Evolutionary conservation across 2,797 vertebrate species (phyloP).

Genomic region (Gymnoscopelus microlampas): DNA sequence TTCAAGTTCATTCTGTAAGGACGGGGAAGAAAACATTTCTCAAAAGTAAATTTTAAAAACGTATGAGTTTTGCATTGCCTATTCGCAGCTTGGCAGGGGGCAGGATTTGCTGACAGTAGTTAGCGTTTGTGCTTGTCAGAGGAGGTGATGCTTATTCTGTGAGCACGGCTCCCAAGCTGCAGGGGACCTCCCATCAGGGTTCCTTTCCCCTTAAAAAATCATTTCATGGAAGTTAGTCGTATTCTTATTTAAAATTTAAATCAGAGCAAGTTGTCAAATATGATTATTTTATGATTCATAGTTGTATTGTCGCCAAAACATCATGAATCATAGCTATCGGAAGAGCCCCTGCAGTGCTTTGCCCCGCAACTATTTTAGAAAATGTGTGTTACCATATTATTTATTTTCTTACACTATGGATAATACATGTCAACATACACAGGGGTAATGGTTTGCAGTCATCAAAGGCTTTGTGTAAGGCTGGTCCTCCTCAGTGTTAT

Average conservation of each 20-base stretch:
- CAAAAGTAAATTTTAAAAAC: conserved; percentile 43
- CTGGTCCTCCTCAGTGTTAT: no score
- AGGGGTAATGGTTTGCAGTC: no score
- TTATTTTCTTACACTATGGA: no score
- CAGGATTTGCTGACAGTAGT: conserved; percentile 12
- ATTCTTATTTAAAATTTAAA: conserved; percentile 3
- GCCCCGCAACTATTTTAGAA: no score
- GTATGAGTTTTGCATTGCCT: conserved; percentile 22
- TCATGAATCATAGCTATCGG: background rate
- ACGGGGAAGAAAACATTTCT: conserved; percentile 32
- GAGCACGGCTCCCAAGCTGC: conserved; percentile 31
- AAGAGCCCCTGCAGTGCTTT: no score
- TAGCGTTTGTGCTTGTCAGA: conserved; percentile 20
- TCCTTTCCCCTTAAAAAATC: conserved; percentile 4
- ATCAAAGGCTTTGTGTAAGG: no score
- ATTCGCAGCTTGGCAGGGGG: conserved; percentile 37
- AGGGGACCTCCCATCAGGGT: conserved; percentile 7
- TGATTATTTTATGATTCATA: background rate
- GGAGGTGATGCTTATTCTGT: conserved; percentile 22
- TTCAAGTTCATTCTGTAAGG: conserved; percentile 7
- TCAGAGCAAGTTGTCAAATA: conserved; percentile 1
- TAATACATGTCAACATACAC: no score
- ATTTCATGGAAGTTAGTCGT: background rate
- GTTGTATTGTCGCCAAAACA: background rate
- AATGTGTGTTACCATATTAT: no score